These are phyloP conservation scores for Drosophila kepulauana DNA, from an alignment of 1,140 invertebrate genomes.

Conservation along the genomic window DNA sequence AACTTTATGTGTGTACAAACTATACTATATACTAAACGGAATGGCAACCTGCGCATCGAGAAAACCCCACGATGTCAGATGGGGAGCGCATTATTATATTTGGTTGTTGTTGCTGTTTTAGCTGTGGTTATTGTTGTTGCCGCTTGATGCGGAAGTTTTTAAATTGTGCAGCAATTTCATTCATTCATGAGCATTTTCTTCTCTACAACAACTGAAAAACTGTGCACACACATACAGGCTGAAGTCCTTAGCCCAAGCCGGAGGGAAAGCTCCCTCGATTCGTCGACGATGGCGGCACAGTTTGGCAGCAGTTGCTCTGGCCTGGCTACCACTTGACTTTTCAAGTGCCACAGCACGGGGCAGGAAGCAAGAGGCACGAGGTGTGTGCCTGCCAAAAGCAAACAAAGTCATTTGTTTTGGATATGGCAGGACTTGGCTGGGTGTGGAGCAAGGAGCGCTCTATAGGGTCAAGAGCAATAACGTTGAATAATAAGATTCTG, in stretches of 20 bases:
- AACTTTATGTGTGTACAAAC: slow-evolving; percentile 9
- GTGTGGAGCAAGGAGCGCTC: not conserved
- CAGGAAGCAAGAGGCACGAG: not conserved
- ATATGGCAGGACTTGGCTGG: slow-evolving; percentile 16
- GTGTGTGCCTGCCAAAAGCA: slow-evolving; percentile 40
- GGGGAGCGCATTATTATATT: slow-evolving; percentile 42
- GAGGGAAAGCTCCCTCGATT: slow-evolving; percentile 23
- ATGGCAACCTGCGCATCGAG: slow-evolving; percentile 29
- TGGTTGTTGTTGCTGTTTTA: slow-evolving; percentile 29
- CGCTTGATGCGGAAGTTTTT: slow-evolving; percentile 72
- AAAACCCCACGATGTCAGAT: slow-evolving; percentile 28
- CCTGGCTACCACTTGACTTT: slow-evolving; percentile 63
- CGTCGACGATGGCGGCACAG: slow-evolving; percentile 14
- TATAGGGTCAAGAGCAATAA: slow-evolving; percentile 65
- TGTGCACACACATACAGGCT: slow-evolving; percentile 9
- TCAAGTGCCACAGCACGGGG: slow-evolving; percentile 50
- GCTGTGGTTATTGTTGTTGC: slow-evolving; percentile 52
- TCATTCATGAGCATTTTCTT: slow-evolving; percentile 62
- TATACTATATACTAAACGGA: slow-evolving; percentile 21
- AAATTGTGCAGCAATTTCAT: slow-evolving; percentile 73
- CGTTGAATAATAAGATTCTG: slow-evolving; percentile 63
- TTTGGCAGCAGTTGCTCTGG: slow-evolving; percentile 41
- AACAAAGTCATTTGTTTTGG: slow-evolving; percentile 74
- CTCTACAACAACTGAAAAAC: slow-evolving; percentile 11
- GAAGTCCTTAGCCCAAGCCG: slow-evolving; percentile 27